A percentile compares a stretch with the other conserved stretches of the same genome.
Conservation (phyloP, 2,113 vertebrate species). For the Seriola quinqueradiata region DNA sequence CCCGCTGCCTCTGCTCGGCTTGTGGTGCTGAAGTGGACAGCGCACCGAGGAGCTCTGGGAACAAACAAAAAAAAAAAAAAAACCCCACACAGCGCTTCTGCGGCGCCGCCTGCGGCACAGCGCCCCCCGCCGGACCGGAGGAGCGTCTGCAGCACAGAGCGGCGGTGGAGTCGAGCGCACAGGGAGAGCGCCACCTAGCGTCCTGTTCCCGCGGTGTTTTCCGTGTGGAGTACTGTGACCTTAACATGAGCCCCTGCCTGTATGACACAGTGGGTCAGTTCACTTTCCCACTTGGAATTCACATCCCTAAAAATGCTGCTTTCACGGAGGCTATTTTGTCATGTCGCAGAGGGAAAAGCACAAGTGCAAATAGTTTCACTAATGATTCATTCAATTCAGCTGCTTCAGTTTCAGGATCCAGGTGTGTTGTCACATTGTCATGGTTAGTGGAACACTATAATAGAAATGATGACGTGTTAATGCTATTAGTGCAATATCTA, state of each 20-base stretch:
- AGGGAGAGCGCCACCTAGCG: conserved; percentile 59
- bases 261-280: background rate
- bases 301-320: background rate
- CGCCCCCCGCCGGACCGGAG: conserved; percentile 68
- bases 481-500: background rate
- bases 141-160: background rate
- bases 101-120: conserved; percentile 1
- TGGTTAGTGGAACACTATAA: background rate
- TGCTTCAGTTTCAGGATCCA: background rate
- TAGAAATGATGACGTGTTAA: background rate
- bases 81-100: conserved; percentile 21
- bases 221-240: background rate
- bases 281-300: background rate
- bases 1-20: conserved; percentile 69
- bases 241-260: background rate
- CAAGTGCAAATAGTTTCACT: background rate
- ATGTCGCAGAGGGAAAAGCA: background rate
- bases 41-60: conserved; percentile 72
- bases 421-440: background rate
- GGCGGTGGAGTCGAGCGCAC: background rate
- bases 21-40: conserved; percentile 86
- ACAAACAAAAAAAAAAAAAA: conserved; percentile 60
- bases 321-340: background rate
- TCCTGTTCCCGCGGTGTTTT: background rate
- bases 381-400: background rate